phyloP scores from a whole-genome alignment of 1,140 invertebrate genomes.

The Drosophila watanabei region DNA sequence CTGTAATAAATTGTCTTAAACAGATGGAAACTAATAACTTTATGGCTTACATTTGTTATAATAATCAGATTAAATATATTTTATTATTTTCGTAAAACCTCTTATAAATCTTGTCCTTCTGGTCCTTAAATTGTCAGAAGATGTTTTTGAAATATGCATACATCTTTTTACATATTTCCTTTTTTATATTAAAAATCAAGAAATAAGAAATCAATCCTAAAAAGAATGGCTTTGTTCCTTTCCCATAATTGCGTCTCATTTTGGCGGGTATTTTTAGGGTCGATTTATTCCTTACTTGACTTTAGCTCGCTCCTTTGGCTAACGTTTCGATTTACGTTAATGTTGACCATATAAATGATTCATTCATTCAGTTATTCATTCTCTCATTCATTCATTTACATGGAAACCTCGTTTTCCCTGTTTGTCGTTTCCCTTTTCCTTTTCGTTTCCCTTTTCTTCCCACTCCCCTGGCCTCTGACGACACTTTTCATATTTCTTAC shows the following conservation, averaged over 20 bases:
- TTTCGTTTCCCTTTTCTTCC: conserved; percentile 18
- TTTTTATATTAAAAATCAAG: no score
- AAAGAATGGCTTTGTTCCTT: not conserved
- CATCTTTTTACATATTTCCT: no score
- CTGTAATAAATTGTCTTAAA: not conserved
- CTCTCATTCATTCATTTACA: conserved; percentile 55
- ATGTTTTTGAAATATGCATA: no score
- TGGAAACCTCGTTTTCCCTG: conserved; percentile 54
- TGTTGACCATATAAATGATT: conserved; percentile 49
- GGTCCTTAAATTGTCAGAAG: no score
- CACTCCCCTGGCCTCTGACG: conserved; percentile 13
- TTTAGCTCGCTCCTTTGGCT: not conserved
- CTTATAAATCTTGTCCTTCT: no score
- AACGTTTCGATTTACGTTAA: conserved; percentile 21
- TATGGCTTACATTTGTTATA: not conserved
- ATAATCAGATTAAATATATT: no score
- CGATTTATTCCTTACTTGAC: not conserved
- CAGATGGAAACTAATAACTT: no score
- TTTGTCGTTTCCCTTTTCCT: conserved; percentile 36
- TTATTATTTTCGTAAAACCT: no score
- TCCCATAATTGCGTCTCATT: not conserved
- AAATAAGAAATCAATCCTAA: no score
- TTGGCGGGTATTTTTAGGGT: not conserved
- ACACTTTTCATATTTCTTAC: conserved; percentile 58
- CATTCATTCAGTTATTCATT: conserved; percentile 62